These are phyloP conservation scores for Anoura caudifer DNA, from an alignment of 2,113 vertebrate species.

Conservation along the genomic window DNA sequence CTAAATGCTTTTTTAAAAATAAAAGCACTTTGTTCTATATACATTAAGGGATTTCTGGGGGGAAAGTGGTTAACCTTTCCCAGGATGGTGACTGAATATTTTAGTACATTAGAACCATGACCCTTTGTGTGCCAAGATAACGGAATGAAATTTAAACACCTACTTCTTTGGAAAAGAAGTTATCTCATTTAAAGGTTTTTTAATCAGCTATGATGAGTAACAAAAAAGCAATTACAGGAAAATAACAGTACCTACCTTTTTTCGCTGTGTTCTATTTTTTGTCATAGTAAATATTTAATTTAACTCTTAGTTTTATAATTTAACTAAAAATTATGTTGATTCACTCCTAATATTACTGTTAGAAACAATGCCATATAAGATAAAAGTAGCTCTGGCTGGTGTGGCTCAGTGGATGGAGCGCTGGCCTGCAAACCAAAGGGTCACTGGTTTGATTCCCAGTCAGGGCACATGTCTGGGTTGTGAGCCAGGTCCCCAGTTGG, in stretches of 20 bases:
- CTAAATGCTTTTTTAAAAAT: conserved; percentile 49
- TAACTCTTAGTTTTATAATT: not conserved
- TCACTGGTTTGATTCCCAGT: too few relatives aligned
- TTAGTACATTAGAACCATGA: not conserved
- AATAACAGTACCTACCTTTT: not conserved
- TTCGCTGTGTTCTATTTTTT: not conserved
- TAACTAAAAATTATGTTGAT: not conserved
- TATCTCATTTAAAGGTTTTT: not conserved
- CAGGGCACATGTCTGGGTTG: too few relatives aligned
- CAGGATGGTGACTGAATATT: conserved; percentile 25
- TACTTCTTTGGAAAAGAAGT: not conserved
- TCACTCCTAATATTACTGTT: not conserved
- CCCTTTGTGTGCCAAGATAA: not conserved
- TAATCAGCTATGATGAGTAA: not conserved
- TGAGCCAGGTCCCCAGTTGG: too few relatives aligned
- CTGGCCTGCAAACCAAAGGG: too few relatives aligned
- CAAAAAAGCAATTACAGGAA: not conserved
- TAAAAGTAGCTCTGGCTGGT: not conserved
- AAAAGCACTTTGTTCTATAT: conserved; percentile 41
- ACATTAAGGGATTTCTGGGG: conserved; percentile 56
- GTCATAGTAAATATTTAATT: not conserved
- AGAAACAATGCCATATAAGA: not conserved
- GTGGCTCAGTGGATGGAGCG: too few relatives aligned
- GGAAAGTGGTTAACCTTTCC: not conserved
- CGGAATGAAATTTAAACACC: conserved; percentile 4